phyloP scores from a whole-genome alignment of 2,113 vertebrate genomes.

The Gymnobelideus leadbeateri region DNA sequence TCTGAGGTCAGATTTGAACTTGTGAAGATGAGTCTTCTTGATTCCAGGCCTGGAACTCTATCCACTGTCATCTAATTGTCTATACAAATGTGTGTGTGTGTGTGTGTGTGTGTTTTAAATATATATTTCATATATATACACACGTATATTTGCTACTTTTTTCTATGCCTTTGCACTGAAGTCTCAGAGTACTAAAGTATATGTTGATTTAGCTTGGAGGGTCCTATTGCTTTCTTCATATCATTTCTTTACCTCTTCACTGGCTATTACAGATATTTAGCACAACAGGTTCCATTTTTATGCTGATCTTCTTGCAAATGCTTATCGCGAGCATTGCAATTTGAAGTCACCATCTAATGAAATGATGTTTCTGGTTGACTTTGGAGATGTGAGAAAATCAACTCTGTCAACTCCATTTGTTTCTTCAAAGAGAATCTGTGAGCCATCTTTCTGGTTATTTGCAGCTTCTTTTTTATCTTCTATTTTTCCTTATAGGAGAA shows the following conservation, averaged over 20 bases:
- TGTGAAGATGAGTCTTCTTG: too few species aligned
- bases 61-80: too few species aligned
- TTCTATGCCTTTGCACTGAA: not conserved
- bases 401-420: not conserved
- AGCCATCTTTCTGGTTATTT: not conserved
- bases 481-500: not conserved
- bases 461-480: not conserved
- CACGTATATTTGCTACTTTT: not conserved
- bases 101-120: not conserved
- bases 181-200: not conserved
- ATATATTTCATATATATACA: too few species aligned
- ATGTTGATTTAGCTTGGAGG: not conserved
- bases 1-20: too few species aligned
- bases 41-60: too few species aligned
- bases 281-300: not conserved
- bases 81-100: not conserved
- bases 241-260: not conserved
- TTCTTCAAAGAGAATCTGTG: not conserved
- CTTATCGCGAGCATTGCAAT: not conserved
- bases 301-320: not conserved
- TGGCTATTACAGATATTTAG: not conserved
- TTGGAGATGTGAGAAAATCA: not conserved
- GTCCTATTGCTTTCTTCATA: not conserved
- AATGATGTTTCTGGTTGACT: not conserved
- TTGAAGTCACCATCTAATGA: not conserved